Evolutionary conservation across 1,140 invertebrate genomes (phyloP).

Genomic region (Acromyrmex charruanus): DNA sequence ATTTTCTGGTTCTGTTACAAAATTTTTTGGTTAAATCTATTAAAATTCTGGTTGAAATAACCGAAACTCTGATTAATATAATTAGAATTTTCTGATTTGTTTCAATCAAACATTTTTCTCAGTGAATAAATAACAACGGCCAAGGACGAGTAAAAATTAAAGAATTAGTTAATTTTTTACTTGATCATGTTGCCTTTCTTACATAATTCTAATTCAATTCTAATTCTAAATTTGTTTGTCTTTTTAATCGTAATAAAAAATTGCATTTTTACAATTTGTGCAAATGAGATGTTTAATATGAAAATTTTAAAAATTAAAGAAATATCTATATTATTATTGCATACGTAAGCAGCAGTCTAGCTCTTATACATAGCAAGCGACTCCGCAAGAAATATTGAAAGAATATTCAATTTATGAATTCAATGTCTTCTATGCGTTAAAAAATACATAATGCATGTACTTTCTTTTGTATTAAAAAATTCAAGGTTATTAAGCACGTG

Average conservation of each 20-base stretch:
- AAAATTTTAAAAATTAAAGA: too few relatives aligned
- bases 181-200: too few relatives aligned
- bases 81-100: too few relatives aligned
- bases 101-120: too few relatives aligned
- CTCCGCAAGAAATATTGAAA: background rate
- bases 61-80: too few relatives aligned
- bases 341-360: background rate
- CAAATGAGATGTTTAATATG: background rate
- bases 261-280: background rate
- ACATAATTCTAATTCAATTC: too few relatives aligned
- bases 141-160: too few relatives aligned
- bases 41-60: too few relatives aligned
- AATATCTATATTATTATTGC: background rate
- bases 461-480: slow-evolving; percentile 4
- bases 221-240: background rate
- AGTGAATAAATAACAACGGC: too few relatives aligned
- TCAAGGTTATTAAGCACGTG: slow-evolving; percentile 34
- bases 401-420: slow-evolving; percentile 7
- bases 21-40: too few relatives aligned
- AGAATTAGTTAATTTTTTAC: too few relatives aligned
- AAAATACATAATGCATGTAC: slow-evolving; percentile 31
- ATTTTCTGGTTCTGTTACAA: too few relatives aligned
- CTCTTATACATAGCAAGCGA: background rate
- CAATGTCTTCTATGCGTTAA: background rate
- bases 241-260: background rate